Evolutionary conservation across 2,113 vertebrate genomes (phyloP), one percentile per base, ranked within the genome.

Genomic region (Nematolebias whitei): DNA sequence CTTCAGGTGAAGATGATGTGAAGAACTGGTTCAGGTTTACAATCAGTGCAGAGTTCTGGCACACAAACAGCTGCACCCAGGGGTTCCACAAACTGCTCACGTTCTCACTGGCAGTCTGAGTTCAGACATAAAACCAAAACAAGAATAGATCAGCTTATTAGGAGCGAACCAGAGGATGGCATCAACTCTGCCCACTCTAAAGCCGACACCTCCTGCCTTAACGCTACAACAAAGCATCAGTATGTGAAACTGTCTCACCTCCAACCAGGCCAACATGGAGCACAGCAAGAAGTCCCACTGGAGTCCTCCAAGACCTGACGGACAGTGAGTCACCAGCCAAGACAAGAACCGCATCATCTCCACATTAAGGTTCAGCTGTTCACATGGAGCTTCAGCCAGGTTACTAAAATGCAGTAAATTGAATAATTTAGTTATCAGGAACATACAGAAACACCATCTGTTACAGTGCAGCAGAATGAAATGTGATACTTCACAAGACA

Each of bases 241-340:
- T 35, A 35, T 35, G 32, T 9, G 5, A 10, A 9, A 35, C 10
- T 35, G 32, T 61, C 76, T 92, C 87, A 99, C 98, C 94, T 98
- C 95, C 78, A 99, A 72, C 97, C 98, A 99, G 22, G 95, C 92
- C 75, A 99, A 79, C 96, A 96, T 95, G 26, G 96, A 95, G 76
- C 98, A 99, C 89, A 98, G 91, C 73, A 99, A 66, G 40, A 99
- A 98, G 84, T 99, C 98, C 97, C 98, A 99, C 50, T 99, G 96
- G 0, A 52, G 86, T 63, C 90, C 91, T 0, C 85, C 74, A 48
- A 98, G 86, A 53, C 94, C 80, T 39, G 81, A 68, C 0, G 90
- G 80, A 15, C 88, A 85, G 61, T 86, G 88, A 54, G 89, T 90
- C 82, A 96, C 89, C 85, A 96, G 71, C 75, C 95, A 87, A 61